Base-by-base conservation (phyloP, 1,140 invertebrate species). In the Rhyzopertha dominica region DNA sequence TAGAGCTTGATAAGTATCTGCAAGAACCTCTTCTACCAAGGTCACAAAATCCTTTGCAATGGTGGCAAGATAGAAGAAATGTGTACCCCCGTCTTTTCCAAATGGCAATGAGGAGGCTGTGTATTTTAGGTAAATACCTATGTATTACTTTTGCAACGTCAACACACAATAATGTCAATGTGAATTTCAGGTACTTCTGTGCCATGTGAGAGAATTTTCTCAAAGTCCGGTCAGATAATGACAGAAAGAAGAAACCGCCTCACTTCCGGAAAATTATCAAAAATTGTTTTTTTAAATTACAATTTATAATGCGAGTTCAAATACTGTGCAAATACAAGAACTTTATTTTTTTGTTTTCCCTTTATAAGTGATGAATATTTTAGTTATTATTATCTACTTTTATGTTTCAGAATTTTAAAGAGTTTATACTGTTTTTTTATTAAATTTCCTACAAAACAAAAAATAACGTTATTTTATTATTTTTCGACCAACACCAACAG, bases 131-230 rank as follows among this genome's bases (percentile, higher is more conserved):
- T n/a, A n/a, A n/a, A n/a, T n/a, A n/a, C n/a, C n/a, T n/a, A n/a
- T n/a, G n/a, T n/a, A n/a, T n/a, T n/a, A n/a, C n/a, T n/a, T n/a
- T n/a, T n/a, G n/a, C n/a, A n/a, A n/a, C n/a, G n/a, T n/a, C n/a
- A n/a, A n/a, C n/a, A n/a, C n/a, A n/a, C n/a, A n/a, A n/a, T n/a
- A n/a, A n/a, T n/a, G n/a, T n/a, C n/a, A 36, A n/a, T 36, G 17
- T 36, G 34, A 16, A 14, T 36, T 36, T 16, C 23, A 36, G 34
- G 17, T 9, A 57, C 59, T 9, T 59, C 55, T 13, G 57, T 56
- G 7, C 59, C 57, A 1, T 62, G 50, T 34, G 61, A 63, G 41
- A 42, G 53, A 30, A 19, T 58, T 22, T 58, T 61, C 42, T 54
- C 51, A 1, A 49, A 49, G 23, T 47, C 56, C 13, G 54, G 49